Evolutionary conservation across 1,140 invertebrate genomes (phyloP).

Genomic region (Procambarus clarkii): DNA sequence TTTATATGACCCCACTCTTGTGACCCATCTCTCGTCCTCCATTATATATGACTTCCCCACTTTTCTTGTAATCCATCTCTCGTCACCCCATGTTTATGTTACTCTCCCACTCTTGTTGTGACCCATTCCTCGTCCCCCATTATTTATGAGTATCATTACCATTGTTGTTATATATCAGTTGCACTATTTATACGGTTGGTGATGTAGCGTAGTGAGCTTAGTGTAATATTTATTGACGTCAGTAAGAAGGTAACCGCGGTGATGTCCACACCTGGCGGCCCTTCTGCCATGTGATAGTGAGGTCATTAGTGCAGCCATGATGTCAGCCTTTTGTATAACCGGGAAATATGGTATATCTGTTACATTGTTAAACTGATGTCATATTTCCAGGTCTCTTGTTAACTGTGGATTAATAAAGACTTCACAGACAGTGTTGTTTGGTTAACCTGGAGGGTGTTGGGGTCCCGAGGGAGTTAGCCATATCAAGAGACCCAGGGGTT

Average conservation of each 20-base stretch:
- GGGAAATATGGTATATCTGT: not conserved
- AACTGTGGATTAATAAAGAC: not conserved
- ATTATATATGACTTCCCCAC: not conserved
- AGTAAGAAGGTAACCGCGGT: not conserved
- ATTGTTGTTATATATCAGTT: not conserved
- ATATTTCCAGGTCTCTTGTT: not conserved
- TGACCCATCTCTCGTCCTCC: not conserved
- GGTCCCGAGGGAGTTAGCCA: too few species aligned
- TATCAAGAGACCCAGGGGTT: too few species aligned
- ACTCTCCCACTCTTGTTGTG: not conserved
- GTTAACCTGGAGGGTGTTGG: too few species aligned
- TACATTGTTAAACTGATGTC: not conserved
- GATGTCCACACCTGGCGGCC: not conserved
- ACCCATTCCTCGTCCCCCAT: not conserved
- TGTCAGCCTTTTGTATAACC: not conserved
- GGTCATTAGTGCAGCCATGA: not conserved
- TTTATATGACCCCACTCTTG: not conserved
- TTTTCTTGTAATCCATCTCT: not conserved
- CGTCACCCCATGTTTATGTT: not conserved
- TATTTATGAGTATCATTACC: not conserved
- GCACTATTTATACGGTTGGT: slow-evolving; percentile 1
- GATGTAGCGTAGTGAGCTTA: not conserved
- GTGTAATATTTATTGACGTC: slow-evolving; percentile 6
- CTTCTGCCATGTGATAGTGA: not conserved
- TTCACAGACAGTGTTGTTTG: not conserved